A percentile compares a stretch with the other conserved stretches of the same genome.
Evolutionary conservation across 2,113 vertebrate genomes (phyloP).

Genomic region (Pachyramphus minor): DNA sequence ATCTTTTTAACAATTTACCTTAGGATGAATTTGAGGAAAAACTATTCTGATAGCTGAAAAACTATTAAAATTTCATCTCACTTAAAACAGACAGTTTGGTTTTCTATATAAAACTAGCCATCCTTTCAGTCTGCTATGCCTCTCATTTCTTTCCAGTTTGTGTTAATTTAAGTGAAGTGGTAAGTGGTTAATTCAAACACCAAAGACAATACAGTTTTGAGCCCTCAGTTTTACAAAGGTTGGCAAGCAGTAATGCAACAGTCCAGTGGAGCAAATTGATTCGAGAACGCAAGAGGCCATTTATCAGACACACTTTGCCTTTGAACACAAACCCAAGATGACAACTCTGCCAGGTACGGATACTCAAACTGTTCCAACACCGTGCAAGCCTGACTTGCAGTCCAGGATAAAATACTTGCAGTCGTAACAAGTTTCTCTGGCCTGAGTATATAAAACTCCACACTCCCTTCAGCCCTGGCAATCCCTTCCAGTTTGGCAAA

Average conservation of each 20-base stretch:
- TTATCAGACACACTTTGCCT: neutral
- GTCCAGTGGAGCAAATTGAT: neutral
- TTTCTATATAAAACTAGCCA: neutral
- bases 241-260: neutral
- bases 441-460: neutral
- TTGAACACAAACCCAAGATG: neutral
- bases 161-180: neutral
- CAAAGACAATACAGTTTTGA: neutral
- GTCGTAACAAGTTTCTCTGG: neutral
- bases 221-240: neutral
- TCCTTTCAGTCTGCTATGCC: neutral
- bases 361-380: neutral
- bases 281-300: neutral
- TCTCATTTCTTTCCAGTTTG: neutral
- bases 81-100: neutral
- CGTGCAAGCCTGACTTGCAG: fast-evolving
- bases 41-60: neutral
- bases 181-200: neutral
- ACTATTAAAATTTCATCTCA: neutral
- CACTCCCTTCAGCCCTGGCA: neutral
- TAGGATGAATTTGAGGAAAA: neutral
- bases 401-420: neutral
- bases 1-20: neutral
- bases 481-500: neutral
- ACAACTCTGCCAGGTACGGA: neutral